A percentile compares a stretch with the other conserved stretches of the same genome.
Conservation (phyloP, 1,140 invertebrate genomes). For the Macrocentrus cingulum region DNA sequence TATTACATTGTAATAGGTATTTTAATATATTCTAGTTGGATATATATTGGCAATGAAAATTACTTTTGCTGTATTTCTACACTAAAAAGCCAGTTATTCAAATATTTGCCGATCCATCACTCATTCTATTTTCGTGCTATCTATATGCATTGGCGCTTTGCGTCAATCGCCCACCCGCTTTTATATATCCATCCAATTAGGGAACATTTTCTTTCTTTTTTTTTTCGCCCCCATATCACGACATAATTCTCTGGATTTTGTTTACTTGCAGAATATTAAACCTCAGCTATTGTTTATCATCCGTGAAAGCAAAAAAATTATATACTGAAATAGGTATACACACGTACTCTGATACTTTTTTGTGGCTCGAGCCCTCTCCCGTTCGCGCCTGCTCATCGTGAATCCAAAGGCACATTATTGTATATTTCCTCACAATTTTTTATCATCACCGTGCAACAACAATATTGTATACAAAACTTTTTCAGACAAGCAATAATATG, state of each 20-base stretch:
- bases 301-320: neutral
- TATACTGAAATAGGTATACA: constrained; percentile 19
- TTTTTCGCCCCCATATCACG: too few relatives aligned
- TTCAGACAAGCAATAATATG: neutral
- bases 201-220: too few relatives aligned
- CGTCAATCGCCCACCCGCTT: constrained; percentile 3
- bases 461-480: too few relatives aligned
- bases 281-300: too few relatives aligned
- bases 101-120: constrained; percentile 23
- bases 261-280: too few relatives aligned
- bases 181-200: constrained; percentile 7
- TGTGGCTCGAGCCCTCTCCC: constrained; percentile 34
- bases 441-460: too few relatives aligned
- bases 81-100: constrained; percentile 15
- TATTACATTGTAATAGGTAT: constrained; percentile 5
- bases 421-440: neutral
- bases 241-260: too few relatives aligned
- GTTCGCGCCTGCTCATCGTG: constrained; percentile 49
- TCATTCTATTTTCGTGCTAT: constrained; percentile 29
- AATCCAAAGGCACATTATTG: constrained; percentile 32
- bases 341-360: constrained; percentile 49
- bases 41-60: constrained; percentile 4
- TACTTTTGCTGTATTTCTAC: constrained; percentile 9
- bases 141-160: constrained; percentile 5
- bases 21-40: too few relatives aligned